Percentiles rank a stretch among this genome's conserved stretches.
phyloP scores from a whole-genome alignment of 2,113 vertebrate genomes.

The Chaetodon auriga region DNA sequence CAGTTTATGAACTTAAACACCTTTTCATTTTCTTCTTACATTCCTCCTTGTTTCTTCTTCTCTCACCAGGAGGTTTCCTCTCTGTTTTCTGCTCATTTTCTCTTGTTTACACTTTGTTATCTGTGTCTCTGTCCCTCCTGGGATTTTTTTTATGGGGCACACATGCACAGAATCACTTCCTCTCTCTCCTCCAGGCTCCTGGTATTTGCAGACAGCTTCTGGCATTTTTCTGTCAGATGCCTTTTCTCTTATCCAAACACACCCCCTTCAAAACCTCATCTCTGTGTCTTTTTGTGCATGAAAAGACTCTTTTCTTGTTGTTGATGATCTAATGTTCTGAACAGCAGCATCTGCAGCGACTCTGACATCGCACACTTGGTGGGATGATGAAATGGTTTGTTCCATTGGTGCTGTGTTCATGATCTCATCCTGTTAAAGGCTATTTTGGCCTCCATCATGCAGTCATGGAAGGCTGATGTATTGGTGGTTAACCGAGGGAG shows the following conservation, averaged over 20 bases:
- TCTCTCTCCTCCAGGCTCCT: constrained; percentile 44
- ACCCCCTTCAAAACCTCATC: not conserved
- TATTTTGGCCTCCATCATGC: constrained; percentile 49
- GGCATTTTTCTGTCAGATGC: constrained; percentile 56
- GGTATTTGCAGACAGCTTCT: constrained; percentile 56
- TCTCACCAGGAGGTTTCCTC: constrained; percentile 1
- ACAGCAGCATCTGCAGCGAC: constrained; percentile 28
- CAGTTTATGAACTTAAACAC: not conserved
- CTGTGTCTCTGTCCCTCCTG: constrained; percentile 25
- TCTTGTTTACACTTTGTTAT: constrained; percentile 48
- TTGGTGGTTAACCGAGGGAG: constrained; percentile 66
- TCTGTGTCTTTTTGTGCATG: constrained; percentile 21
- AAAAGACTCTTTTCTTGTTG: not conserved
- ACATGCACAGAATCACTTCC: constrained; percentile 47
- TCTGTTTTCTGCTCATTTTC: constrained; percentile 20
- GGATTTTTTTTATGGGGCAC: constrained; percentile 50
- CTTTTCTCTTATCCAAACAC: constrained; percentile 5
- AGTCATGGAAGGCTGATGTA: constrained; percentile 57
- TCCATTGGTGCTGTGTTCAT: constrained; percentile 71
- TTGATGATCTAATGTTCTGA: not conserved
- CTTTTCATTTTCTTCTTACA: not conserved
- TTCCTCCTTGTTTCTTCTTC: constrained; percentile 3
- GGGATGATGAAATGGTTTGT: constrained; percentile 74
- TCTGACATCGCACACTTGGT: constrained; percentile 31
- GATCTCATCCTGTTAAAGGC: constrained; percentile 74